Evolutionary conservation across 2,888 invertebrate genomes (phyloP), one percentile per base, ranked within the genome.

Genomic region (Odontomyia ornata): DNA sequence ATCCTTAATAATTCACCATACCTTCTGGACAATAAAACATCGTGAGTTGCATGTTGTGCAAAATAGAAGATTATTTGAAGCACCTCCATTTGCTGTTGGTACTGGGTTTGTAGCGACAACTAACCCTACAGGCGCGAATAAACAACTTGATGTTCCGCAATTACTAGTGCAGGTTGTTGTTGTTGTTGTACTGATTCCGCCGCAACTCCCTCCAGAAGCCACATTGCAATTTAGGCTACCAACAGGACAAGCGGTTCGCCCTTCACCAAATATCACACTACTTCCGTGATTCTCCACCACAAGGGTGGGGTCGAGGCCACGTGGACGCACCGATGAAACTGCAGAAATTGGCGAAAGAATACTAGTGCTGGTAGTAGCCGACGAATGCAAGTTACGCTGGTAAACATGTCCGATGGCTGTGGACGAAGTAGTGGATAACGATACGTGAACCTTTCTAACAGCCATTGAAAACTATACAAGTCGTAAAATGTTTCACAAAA

Each of bases 1-100:
- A n/a, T n/a, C n/a, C n/a, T n/a, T n/a, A n/a, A n/a, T n/a, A n/a
- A n/a, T n/a, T n/a, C 36, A 36, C 3, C 36, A 36, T 85, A 91
- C 91, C 90, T 91, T 91, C 82, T 91, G 90, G 76, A 91, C 90
- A 82, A 91, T 89, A 85, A 89, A 91, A 85, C 90, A 91, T 78
- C 91, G 86, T 30, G 91, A 90, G 82, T 89, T 89, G 84, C 89
- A 89, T 69, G 91, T 89, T 60, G 90, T 90, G 83, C 91, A 91
- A 81, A 91, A 88, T 84, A 90, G 23, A 3, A 73, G 36, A 18
- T 73, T 57, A n/a, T 60, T 60, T 5, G 36, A 21, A 7, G 57
- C n/a, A 5, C 13, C 57, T 23, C 60, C 30, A 60, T n/a, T 60
- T 3, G 60, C 36, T 0, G 57, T 60, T 36, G 57, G 36, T 23